Percentiles rank a stretch among this genome's conserved stretches.
Evolutionary conservation across 1,140 invertebrate genomes (phyloP).

Genomic region (Protaetia brevitarsis): DNA sequence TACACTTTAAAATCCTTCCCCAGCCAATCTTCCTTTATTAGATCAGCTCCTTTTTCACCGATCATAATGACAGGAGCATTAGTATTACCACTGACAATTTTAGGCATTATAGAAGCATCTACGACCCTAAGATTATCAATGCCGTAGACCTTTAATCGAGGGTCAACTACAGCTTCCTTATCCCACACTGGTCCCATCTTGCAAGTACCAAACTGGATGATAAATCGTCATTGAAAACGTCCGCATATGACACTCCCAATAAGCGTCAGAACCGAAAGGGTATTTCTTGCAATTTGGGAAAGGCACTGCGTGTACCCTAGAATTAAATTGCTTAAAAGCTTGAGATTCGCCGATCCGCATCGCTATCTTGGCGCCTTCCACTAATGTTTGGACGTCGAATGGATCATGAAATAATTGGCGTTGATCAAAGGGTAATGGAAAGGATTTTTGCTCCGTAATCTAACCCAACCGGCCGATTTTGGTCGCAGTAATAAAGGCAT

Average conservation of each 20-base stretch:
- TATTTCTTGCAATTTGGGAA: slow-evolving; percentile 75
- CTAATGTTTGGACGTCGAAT: slow-evolving; percentile 69
- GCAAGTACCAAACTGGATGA: slow-evolving; percentile 74
- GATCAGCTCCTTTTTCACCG: slow-evolving; percentile 49
- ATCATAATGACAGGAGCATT: slow-evolving; percentile 50
- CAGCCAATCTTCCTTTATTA: slow-evolving; percentile 52
- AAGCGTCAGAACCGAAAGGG: slow-evolving; percentile 71
- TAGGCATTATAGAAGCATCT: slow-evolving; percentile 88
- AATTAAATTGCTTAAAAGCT: slow-evolving; percentile 77
- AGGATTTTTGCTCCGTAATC: slow-evolving; percentile 73
- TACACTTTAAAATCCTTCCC: slow-evolving; percentile 1
- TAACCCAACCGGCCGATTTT: slow-evolving; percentile 73
- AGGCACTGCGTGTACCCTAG: slow-evolving; percentile 67
- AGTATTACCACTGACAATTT: slow-evolving; percentile 58
- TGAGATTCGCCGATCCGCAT: slow-evolving; percentile 67
- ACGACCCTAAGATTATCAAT: slow-evolving; percentile 75
- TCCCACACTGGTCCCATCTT: slow-evolving; percentile 82
- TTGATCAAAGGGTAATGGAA: slow-evolving; percentile 82
- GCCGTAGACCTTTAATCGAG: slow-evolving; percentile 72
- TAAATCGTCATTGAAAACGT: slow-evolving; percentile 86
- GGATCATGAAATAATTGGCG: slow-evolving; percentile 83
- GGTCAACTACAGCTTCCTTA: slow-evolving; percentile 76
- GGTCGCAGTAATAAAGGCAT: slow-evolving; percentile 79
- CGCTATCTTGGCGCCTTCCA: slow-evolving; percentile 79
- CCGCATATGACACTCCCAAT: slow-evolving; percentile 81